These are phyloP conservation scores for Premnoplex brunnescens DNA, from an alignment of 2,797 vertebrate species.

Conservation along the genomic window DNA sequence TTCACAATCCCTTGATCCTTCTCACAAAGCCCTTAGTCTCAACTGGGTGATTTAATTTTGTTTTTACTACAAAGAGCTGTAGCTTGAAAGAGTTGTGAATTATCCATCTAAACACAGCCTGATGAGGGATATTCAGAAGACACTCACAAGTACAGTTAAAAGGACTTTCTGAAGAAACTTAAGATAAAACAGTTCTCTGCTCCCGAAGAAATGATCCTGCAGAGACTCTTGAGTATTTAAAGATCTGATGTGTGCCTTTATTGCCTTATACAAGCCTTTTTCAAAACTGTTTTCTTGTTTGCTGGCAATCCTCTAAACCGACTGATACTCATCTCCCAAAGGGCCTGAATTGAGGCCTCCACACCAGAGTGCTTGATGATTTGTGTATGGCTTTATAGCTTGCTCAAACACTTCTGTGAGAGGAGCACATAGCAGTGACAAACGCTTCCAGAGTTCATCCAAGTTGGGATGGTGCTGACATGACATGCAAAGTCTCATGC, in stretches of 20 bases:
- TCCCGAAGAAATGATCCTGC: not conserved
- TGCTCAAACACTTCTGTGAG: not conserved
- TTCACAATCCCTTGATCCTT: not conserved
- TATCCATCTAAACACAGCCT: not conserved
- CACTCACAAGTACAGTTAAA: not conserved
- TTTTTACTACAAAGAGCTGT: not conserved
- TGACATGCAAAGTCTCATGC: not conserved
- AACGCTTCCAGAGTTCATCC: slow-evolving; percentile 19
- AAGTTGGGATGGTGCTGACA: not conserved
- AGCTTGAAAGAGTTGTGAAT: not conserved
- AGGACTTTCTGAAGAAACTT: not conserved
- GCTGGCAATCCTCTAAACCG: not conserved
- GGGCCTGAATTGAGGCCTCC: not conserved
- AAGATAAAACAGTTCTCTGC: not conserved
- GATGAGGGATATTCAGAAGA: not conserved
- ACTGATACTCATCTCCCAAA: not conserved
- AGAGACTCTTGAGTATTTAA: not conserved
- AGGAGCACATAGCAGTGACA: not conserved
- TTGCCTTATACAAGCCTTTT: slow-evolving; percentile 9
- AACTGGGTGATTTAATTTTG: not conserved
- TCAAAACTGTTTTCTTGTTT: not conserved
- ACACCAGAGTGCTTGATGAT: not conserved
- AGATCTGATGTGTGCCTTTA: not conserved
- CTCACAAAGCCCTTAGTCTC: not conserved
- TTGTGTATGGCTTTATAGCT: not conserved